Conservation (phyloP, 2,888 invertebrate genomes). For the Acanthosoma haemorrhoidale region DNA sequence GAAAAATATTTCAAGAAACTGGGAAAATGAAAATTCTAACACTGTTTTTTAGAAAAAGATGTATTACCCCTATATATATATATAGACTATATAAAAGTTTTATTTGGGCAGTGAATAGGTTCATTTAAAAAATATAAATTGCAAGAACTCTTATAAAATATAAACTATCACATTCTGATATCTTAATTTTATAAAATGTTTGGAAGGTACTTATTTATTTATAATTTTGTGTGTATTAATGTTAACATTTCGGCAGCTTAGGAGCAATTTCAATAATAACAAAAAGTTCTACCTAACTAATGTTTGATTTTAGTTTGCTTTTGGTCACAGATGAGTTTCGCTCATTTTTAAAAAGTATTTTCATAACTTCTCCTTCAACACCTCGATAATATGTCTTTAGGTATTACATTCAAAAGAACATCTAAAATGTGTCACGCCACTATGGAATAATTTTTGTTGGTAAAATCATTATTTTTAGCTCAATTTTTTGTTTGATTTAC, state of each 20-base stretch:
- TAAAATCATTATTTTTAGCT: too few species aligned
- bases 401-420: too few species aligned
- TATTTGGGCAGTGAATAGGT: not conserved
- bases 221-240: not conserved
- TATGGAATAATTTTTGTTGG: too few species aligned
- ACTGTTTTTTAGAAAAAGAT: too few species aligned
- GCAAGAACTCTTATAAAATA: constrained; percentile 5
- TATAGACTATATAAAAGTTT: not conserved
- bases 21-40: too few species aligned
- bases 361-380: too few species aligned
- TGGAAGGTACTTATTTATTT: constrained; percentile 14
- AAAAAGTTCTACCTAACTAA: not conserved
- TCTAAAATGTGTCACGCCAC: too few species aligned
- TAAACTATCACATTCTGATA: constrained; percentile 12
- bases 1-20: too few species aligned
- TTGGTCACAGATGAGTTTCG: too few species aligned
- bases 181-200: not conserved
- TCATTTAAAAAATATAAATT: constrained; percentile 11
- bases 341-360: too few species aligned
- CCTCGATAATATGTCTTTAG: too few species aligned
- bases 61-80: not conserved
- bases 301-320: constrained; percentile 7
- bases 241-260: not conserved
- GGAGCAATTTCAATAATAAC: not conserved
- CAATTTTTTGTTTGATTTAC: too few species aligned